These are phyloP conservation scores for Ennomos quercinarius DNA, from an alignment of 2,888 invertebrate species.

Conservation along the genomic window DNA sequence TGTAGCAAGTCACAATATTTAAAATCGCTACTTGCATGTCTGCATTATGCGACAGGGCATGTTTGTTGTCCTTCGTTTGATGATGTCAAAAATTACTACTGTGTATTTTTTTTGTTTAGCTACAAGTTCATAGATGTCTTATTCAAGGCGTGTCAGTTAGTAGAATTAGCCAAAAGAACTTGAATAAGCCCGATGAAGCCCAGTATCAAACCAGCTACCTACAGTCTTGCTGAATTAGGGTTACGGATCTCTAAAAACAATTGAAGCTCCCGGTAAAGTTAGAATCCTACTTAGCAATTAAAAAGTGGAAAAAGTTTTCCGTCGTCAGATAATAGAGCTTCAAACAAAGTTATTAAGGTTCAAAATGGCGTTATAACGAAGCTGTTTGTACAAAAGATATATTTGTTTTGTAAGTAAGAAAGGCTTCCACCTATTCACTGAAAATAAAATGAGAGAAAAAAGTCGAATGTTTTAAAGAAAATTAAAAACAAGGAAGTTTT, in stretches of 20 bases:
- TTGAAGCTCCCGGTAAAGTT: constrained; percentile 58
- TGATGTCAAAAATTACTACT: neutral
- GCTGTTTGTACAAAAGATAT: constrained; percentile 67
- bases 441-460: constrained; percentile 80
- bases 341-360: constrained; percentile 57
- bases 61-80: constrained; percentile 18
- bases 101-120: too few relatives aligned
- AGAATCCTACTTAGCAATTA: constrained; percentile 72
- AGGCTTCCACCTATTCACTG: constrained; percentile 78
- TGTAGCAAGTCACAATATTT: constrained; percentile 57
- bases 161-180: constrained; percentile 8
- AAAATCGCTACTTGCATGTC: constrained; percentile 34
- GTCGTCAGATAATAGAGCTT: constrained; percentile 64
- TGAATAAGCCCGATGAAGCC: constrained; percentile 15
- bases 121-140: too few relatives aligned
- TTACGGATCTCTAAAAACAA: constrained; percentile 56
- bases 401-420: constrained; percentile 77
- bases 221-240: constrained; percentile 39
- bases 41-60: constrained; percentile 55
- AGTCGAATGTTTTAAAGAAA: constrained; percentile 82
- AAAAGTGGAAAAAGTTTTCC: constrained; percentile 65
- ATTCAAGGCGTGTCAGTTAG: neutral
- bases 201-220: constrained; percentile 22
- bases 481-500: constrained; percentile 84
- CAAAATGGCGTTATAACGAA: constrained; percentile 54